These are phyloP conservation scores for Lerema accius DNA, from an alignment of 1,140 invertebrate genomes.

Conservation along the genomic window DNA sequence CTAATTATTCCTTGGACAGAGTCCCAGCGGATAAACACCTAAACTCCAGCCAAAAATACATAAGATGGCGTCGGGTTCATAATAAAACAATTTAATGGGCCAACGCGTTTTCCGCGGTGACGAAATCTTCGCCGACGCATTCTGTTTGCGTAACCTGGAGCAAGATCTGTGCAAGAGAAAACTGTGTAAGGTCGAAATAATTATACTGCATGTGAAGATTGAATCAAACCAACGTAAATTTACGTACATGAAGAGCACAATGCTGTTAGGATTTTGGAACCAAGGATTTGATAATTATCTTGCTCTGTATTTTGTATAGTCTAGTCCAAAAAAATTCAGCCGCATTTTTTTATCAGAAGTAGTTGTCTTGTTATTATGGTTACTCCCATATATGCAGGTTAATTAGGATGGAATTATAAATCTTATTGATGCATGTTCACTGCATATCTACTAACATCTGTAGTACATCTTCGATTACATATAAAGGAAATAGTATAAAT, in stretches of 20 bases:
- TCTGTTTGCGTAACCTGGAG: slow-evolving; percentile 70
- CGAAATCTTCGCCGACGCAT: slow-evolving; percentile 77
- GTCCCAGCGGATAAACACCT: slow-evolving; percentile 81
- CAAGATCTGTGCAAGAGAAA: slow-evolving; percentile 72
- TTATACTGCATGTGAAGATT: slow-evolving; percentile 45
- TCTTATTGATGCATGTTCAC: neutral
- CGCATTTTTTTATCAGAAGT: too few relatives aligned
- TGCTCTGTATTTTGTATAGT: too few relatives aligned
- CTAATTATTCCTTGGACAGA: slow-evolving; percentile 79
- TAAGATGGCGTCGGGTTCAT: slow-evolving; percentile 80
- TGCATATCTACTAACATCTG: neutral
- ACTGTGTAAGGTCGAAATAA: slow-evolving; percentile 65
- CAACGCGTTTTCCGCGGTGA: slow-evolving; percentile 81
- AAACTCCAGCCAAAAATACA: slow-evolving; percentile 81
- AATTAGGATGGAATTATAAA: too few relatives aligned
- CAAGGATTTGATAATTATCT: neutral
- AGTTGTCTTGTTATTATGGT: too few relatives aligned
- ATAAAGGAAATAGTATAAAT: neutral
- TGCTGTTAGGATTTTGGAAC: neutral
- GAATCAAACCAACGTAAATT: slow-evolving; percentile 32
- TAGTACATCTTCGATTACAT: neutral
- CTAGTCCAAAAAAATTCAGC: too few relatives aligned
- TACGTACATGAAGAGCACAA: slow-evolving; percentile 22
- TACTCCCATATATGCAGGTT: too few relatives aligned
- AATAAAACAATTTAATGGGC: slow-evolving; percentile 83